phyloP scores from a whole-genome alignment of 1,140 invertebrate species.

The Ceratoteleas bidentatus region DNA sequence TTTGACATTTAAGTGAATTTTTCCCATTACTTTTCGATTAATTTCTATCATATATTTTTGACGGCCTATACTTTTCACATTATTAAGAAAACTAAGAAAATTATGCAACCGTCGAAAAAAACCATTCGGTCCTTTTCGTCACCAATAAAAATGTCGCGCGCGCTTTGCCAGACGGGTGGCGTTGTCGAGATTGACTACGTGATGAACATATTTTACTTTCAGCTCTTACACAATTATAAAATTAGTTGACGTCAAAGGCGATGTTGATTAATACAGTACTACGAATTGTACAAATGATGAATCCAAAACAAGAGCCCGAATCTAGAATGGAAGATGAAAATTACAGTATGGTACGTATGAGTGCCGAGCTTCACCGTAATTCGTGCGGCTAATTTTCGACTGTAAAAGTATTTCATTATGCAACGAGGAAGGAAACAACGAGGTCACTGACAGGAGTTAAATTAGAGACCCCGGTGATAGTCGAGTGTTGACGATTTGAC shows the following conservation, averaged over 20 bases:
- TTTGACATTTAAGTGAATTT: too few relatives aligned
- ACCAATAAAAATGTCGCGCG: not conserved
- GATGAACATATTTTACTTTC: slow-evolving; percentile 50
- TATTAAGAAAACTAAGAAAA: too few relatives aligned
- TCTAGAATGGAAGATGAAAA: slow-evolving; percentile 40
- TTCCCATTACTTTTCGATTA: too few relatives aligned
- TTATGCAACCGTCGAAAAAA: too few relatives aligned
- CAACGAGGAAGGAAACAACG: too few relatives aligned
- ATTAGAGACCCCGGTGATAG: too few relatives aligned
- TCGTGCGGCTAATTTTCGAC: not conserved
- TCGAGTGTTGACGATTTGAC: too few relatives aligned
- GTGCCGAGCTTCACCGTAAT: slow-evolving; percentile 14
- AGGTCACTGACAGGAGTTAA: too few relatives aligned
- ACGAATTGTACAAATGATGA: slow-evolving; percentile 50
- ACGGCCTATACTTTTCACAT: too few relatives aligned
- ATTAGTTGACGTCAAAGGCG: slow-evolving; percentile 42
- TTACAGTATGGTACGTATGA: slow-evolving; percentile 49
- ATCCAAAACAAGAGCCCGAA: slow-evolving; percentile 41
- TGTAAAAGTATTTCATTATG: not conserved
- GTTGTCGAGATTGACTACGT: slow-evolving; percentile 14
- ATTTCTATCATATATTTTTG: too few relatives aligned
- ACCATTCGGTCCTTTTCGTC: not conserved
- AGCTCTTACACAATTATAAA: slow-evolving; percentile 41
- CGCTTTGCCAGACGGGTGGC: not conserved
- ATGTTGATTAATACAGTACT: slow-evolving; percentile 56